Conservation (phyloP, 2,113 vertebrate genomes). For the Gorilla gorilla region DNA sequence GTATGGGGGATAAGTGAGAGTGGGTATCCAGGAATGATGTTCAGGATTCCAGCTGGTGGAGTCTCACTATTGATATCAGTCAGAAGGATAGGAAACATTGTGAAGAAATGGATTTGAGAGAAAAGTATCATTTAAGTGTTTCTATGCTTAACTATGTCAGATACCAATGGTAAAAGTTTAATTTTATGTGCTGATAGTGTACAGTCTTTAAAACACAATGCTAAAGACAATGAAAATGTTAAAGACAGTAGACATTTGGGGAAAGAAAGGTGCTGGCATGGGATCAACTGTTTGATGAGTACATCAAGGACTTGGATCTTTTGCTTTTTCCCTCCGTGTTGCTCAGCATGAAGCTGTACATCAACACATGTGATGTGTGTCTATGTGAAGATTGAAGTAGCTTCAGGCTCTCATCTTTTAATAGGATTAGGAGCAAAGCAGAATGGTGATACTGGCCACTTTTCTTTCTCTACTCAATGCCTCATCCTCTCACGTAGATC, state of each 20-base stretch:
- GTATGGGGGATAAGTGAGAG: not conserved
- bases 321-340: rapidly evolving
- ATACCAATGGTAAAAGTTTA: not conserved
- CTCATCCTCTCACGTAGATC: not conserved
- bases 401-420: too few species aligned
- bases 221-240: not conserved
- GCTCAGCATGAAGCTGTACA: not conserved
- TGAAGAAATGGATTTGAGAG: not conserved
- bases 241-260: not conserved
- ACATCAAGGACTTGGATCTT: not conserved
- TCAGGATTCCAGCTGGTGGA: not conserved
- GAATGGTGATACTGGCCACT: not conserved
- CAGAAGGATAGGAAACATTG: not conserved
- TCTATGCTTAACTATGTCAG: not conserved
- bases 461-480: not conserved
- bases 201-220: not conserved
- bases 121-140: not conserved
- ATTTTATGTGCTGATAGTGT: not conserved
- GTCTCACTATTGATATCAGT: not conserved
- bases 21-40: not conserved
- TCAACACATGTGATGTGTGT: too few species aligned
- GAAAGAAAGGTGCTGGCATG: not conserved
- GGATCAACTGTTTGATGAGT: not conserved
- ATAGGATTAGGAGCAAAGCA: not conserved
- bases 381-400: not conserved